Base-by-base conservation (phyloP, 1,140 invertebrate species). In the Bombus haemorrhoidalis region DNA sequence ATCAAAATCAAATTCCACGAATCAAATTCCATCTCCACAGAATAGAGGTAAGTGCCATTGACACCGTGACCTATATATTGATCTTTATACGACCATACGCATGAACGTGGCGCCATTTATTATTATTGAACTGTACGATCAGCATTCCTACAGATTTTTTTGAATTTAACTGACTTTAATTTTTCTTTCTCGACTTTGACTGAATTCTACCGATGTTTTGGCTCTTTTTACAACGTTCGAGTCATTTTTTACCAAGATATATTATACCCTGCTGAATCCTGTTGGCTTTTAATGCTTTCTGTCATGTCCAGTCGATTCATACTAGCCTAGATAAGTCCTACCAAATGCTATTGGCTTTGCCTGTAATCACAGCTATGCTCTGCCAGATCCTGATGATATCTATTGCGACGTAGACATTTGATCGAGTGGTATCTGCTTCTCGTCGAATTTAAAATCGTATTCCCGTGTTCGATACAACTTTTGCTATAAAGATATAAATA, bases 221-320 rank as follows among this genome's bases (percentile, higher is more conserved):
- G 15, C 53, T 37, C 32, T n/a, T 43, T 34, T 12, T 32, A 6
- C 69, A 62, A 28, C 13, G 32, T 43, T 64, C 10, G 4, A 57
- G 18, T 43, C 53, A 25, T 37, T 32, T 71, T 47, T 25, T 47
- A 59, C 18, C 64, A 57, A 28, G 25, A 47, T 37, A 37, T 57
- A 68, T 47, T 78, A 25, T 69, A 69, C 9, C 15, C 62, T 18
- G 12, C 10, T 34, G 74, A 76, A 71, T 59, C 75, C 18, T 57
- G 62, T 72, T 59, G 41, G 37, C 62, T 18, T 34, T 22, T 68
- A 57, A 84, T 72, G 53, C 76, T 37, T 72, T 71, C 83, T 80
- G 83, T 62, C 76, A 43, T 47, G 12, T 22, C 37, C 76, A 79
- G 53, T 22, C 6, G 25, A 80, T 37, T 41, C 66, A 62, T 28